These are phyloP conservation scores for Zaprionus capensis DNA, from an alignment of 1,140 invertebrate species.

Conservation along the genomic window DNA sequence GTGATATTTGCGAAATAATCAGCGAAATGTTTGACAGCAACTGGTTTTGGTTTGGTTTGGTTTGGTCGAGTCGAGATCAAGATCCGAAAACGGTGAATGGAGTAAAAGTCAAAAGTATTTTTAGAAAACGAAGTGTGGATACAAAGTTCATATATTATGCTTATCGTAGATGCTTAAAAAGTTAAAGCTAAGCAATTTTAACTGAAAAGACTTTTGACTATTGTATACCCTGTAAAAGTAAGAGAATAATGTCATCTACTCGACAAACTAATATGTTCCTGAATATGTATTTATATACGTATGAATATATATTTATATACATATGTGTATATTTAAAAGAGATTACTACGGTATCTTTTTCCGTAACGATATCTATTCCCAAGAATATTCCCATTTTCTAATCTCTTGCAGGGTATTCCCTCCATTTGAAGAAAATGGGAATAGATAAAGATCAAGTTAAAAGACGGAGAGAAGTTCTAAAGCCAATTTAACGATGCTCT, in stretches of 20 bases:
- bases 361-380: too few species aligned
- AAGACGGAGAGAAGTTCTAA: background rate
- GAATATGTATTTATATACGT: too few species aligned
- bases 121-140: background rate
- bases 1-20: slow-evolving; percentile 47
- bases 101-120: background rate
- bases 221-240: background rate
- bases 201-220: background rate
- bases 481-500: background rate
- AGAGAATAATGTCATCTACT: too few species aligned
- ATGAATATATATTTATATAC: too few species aligned
- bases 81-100: background rate
- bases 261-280: too few species aligned
- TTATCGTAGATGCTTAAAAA: background rate
- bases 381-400: background rate
- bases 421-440: background rate
- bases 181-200: background rate
- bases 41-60: background rate
- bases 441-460: background rate
- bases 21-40: slow-evolving; percentile 5
- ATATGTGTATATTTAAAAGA: too few species aligned
- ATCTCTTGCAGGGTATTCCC: too few species aligned
- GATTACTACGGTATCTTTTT: too few species aligned
- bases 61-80: background rate
- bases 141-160: background rate